phyloP scores from a whole-genome alignment of 2,888 invertebrate species.

The Coenonympha arcania region DNA sequence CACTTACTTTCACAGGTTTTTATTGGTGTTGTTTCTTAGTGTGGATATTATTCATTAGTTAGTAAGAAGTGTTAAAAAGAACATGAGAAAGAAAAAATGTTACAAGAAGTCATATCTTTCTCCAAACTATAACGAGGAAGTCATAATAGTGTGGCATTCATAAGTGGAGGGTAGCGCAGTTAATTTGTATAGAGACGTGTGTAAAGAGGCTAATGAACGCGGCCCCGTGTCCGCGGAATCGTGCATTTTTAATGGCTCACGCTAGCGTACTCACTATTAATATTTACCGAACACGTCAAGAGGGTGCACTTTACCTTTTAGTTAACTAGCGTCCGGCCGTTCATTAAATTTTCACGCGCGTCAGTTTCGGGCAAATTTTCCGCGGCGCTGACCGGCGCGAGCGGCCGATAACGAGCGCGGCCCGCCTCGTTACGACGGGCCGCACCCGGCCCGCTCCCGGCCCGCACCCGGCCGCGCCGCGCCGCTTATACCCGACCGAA shows the following conservation, averaged over 20 bases:
- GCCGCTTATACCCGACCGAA: slow-evolving; percentile 50
- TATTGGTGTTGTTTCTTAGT: no score
- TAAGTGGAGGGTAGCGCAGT: slow-evolving; percentile 30
- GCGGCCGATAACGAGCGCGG: slow-evolving; percentile 40
- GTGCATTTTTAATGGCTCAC: slow-evolving; percentile 73
- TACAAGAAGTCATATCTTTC: no score
- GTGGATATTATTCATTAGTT: no score
- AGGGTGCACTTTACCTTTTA: slow-evolving; percentile 76
- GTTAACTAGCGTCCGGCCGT: slow-evolving; percentile 75
- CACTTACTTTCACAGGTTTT: no score
- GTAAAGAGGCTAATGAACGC: slow-evolving; percentile 62
- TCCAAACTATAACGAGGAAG: neutral
- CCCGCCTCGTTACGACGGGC: slow-evolving; percentile 58
- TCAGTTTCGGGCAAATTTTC: slow-evolving; percentile 74
- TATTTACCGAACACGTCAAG: slow-evolving; percentile 75
- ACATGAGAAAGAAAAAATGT: no score
- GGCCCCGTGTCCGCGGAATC: slow-evolving; percentile 65
- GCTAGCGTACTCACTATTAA: slow-evolving; percentile 72
- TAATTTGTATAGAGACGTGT: slow-evolving; percentile 43
- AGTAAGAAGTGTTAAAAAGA: no score
- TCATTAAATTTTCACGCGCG: slow-evolving; percentile 76
- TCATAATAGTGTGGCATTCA: slow-evolving; percentile 15
- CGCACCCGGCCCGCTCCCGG: slow-evolving; percentile 12
- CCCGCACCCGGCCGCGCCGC: slow-evolving; percentile 24
- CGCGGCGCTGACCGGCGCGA: slow-evolving; percentile 66